phyloP scores from a whole-genome alignment of 2,113 vertebrate genomes.

The Eleginops maclovinus region DNA sequence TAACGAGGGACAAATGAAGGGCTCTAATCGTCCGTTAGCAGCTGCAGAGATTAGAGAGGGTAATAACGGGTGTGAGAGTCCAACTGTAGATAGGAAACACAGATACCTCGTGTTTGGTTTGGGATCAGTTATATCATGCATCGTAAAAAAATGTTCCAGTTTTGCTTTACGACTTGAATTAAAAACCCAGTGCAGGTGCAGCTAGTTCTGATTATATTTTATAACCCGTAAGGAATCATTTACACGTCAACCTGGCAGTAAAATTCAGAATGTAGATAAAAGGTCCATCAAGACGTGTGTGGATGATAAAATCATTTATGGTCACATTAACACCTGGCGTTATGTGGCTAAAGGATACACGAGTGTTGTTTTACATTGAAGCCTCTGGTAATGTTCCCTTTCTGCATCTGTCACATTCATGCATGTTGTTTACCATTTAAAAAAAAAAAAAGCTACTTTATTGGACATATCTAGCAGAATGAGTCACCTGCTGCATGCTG shows the following conservation, averaged over 20 bases:
- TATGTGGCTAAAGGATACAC: not conserved
- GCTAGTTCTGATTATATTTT: not conserved
- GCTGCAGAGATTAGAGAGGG: not conserved
- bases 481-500: not conserved
- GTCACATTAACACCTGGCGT: not conserved
- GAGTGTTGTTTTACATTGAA: not conserved
- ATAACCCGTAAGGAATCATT: not conserved
- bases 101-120: not conserved
- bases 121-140: slow-evolving; percentile 25
- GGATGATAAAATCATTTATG: slow-evolving; percentile 26
- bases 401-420: not conserved
- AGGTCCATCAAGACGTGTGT: slow-evolving; percentile 8
- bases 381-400: not conserved
- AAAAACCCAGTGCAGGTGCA: slow-evolving; percentile 16
- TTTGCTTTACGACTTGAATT: slow-evolving; percentile 19
- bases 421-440: not conserved
- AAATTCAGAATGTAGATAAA: slow-evolving; percentile 18
- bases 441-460: not conserved
- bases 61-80: not conserved
- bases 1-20: slow-evolving; percentile 5
- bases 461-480: not conserved
- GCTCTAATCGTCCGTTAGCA: slow-evolving; percentile 9
- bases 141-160: slow-evolving; percentile 8
- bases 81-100: not conserved
- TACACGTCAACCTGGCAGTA: slow-evolving; percentile 9